Evolutionary conservation across 2,113 vertebrate genomes (phyloP), one percentile per base, ranked within the genome.

Genomic region (Rhinichthys klamathensis): DNA sequence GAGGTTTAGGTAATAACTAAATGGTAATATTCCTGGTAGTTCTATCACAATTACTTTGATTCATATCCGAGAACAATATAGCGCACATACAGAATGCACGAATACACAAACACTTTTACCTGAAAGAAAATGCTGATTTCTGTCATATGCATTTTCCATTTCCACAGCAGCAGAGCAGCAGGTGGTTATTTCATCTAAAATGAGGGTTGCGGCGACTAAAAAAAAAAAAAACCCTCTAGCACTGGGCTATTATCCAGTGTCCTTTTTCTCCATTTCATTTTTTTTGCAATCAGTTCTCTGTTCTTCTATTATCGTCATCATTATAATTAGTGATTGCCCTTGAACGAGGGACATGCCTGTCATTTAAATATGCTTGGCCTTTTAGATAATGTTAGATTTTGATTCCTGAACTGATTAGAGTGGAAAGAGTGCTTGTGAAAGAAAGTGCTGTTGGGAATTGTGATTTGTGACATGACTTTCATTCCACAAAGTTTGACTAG

Each of bases 311-410:
- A 73, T 58, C 23, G 1, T 56, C 81, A 41, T 73, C 81, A 58
- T 83, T 83, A 56, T 73, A 83, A 83, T 83, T 73, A 72, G 23
- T 58, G 23, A 72, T 83, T 83, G 81, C 49, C 81, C 81, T 83
- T 83, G 81, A 73, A 72, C 7, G 32, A 25, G 30, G 12, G 80
- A 70, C 80, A 82, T 72, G 30, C 13, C 49, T 72, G 30, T 58
- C 67, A 82, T 72, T 82, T 83, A 70, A 82, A 82, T 72, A 83
- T 41, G 67, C 65, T 41, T 73, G 49, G 67, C 81, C 41, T 72
- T 83, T 41, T 70, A 72, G 65, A 83, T 72, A 83, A 83, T 72
- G 63, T 54, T 54, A 38, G 46, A 83, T 72, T 73, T 73, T 58
- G 81, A 56, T 83, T 83, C 67, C 81, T 58, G 81, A 16, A 44